Evolutionary conservation across 2,113 vertebrate genomes (phyloP), one percentile per base, ranked within the genome.

Genomic region (Agapornis roseicollis): DNA sequence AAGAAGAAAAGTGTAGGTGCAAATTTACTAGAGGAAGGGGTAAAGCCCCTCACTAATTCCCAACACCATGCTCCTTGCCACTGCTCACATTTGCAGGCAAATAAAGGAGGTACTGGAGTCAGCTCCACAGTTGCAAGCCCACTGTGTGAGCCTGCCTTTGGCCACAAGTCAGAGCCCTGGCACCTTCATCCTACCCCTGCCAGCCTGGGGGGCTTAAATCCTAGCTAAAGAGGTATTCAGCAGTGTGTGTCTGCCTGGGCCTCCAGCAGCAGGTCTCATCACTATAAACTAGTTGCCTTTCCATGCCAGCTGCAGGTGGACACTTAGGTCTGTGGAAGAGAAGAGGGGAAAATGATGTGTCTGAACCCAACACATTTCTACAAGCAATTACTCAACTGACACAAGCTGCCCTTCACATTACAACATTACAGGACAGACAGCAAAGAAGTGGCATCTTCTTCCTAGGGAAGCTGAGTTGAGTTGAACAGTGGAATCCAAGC

Each of bases 381-480:
- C 49, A 23, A 55, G 58, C 33, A 80, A 46, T 50, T 69, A 29
- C 17, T 69, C 49, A 56, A 0, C 33, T 0, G 1, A 16, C 63
- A 70, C 29, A 29, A 53, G 19, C 17, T 90, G 17, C 31, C 42
- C 37, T 5, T 66, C 25, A 13, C 0, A 0, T 17, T 19, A 74
- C 8, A 29, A 71, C 23, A 49, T 29, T 2, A 6, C 13, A 69
- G n/a, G 17, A 68, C 49, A 58, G 50, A 18, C 0, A 5, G 16
- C n/a, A 66, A 85, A 82, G 85, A 19, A 69, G 39, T 14, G 85
- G 31, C 19, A 20, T 6, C 49, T 85, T 82, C 19, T 28, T 74
- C 50, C 13, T 13, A 4, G 12, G 16, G 27, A 11, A 44, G 6
- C 6, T 0, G 3, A 68, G 42, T 10, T 0, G 0, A 49, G 17